phyloP scores from a whole-genome alignment of 2,888 invertebrate genomes.

The Girardia tigrina region DNA sequence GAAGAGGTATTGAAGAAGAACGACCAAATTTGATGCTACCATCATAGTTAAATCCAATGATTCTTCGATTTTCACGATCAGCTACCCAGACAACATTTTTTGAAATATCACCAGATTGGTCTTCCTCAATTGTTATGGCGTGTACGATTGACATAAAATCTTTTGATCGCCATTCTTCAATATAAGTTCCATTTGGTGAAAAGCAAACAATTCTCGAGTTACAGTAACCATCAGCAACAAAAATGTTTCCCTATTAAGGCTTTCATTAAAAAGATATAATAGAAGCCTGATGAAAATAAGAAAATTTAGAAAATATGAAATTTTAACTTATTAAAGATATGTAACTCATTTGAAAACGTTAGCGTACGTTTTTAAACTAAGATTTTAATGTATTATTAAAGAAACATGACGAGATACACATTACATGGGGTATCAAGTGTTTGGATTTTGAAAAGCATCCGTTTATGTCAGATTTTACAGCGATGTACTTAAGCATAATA shows the following conservation, averaged over 20 bases:
- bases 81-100: constrained; percentile 5
- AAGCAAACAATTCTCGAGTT: constrained; percentile 69
- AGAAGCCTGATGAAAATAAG: too few species aligned
- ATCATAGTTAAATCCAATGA: constrained; percentile 2
- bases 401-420: too few species aligned
- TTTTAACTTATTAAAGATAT: too few species aligned
- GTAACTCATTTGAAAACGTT: too few species aligned
- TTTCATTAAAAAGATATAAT: too few species aligned
- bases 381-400: too few species aligned
- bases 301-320: too few species aligned
- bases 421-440: too few species aligned
- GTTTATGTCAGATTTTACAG: too few species aligned
- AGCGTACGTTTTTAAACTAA: too few species aligned
- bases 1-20: not conserved
- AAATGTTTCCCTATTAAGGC: constrained; percentile 32
- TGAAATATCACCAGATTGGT: not conserved
- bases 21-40: not conserved
- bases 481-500: too few species aligned
- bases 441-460: too few species aligned
- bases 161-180: not conserved
- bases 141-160: not conserved
- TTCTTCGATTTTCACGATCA: not conserved
- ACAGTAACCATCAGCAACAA: constrained; percentile 58
- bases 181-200: constrained; percentile 55
- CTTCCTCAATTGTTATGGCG: not conserved